Evolutionary conservation across 2,797 vertebrate genomes (phyloP).

Genomic region (Peromyscus attwateri): DNA sequence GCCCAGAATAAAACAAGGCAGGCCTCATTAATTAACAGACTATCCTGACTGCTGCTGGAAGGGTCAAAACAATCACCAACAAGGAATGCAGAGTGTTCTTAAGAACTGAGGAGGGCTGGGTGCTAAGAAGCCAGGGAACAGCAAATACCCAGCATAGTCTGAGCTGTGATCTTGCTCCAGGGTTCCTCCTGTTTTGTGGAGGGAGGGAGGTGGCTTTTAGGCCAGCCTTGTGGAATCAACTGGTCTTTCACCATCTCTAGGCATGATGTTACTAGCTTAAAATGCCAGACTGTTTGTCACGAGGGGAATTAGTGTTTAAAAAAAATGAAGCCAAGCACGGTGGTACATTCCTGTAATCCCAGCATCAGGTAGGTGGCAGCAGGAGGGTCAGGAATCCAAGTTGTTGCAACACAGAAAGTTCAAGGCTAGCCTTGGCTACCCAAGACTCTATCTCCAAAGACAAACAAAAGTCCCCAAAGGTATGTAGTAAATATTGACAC

Average conservation of each 20-base stretch:
- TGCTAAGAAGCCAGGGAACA: neutral
- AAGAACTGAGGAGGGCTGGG: neutral
- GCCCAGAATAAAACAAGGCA: constrained; percentile 33
- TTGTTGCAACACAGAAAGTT: neutral
- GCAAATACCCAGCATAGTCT: neutral
- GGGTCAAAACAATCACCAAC: neutral
- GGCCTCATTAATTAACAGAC: neutral
- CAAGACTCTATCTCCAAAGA: neutral
- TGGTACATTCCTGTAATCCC: neutral
- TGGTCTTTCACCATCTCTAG: constrained; percentile 23
- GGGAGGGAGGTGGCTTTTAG: neutral
- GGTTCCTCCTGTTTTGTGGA: neutral
- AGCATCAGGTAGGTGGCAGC: neutral
- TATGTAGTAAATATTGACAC: constrained; percentile 41
- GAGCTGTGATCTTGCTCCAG: neutral
- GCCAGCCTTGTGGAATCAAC: neutral
- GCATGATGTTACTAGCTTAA: constrained; percentile 54
- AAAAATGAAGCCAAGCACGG: neutral
- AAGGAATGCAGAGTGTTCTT: neutral
- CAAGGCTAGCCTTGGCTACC: neutral
- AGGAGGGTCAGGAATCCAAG: neutral
- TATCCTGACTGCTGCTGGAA: neutral
- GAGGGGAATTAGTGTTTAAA: constrained; percentile 46
- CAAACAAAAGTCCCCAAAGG: neutral
- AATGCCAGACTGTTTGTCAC: constrained; percentile 32